A percentile compares a stretch with the other conserved stretches of the same genome.
Conservation (phyloP, 1,140 invertebrate genomes). For the Drosophila nasuta region DNA sequence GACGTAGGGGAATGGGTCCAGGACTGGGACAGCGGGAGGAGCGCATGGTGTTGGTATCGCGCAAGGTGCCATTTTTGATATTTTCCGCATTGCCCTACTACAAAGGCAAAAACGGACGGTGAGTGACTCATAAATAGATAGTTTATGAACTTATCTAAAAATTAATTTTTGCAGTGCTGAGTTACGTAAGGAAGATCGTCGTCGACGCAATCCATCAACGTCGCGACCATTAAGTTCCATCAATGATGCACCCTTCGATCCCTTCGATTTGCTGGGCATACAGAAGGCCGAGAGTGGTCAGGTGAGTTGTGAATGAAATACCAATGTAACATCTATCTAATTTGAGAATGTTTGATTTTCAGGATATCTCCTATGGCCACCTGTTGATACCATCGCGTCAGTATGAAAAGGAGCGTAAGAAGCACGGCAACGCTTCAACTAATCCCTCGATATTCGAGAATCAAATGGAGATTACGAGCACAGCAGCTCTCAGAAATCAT, state of each 20-base stretch:
- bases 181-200: slow-evolving; percentile 90
- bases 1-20: slow-evolving; percentile 39
- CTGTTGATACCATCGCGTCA: slow-evolving; percentile 91
- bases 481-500: slow-evolving; percentile 82
- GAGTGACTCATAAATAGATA: slow-evolving; percentile 68
- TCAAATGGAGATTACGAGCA: slow-evolving; percentile 82
- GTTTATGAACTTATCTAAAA: background rate
- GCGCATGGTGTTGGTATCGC: slow-evolving; percentile 90
- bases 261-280: slow-evolving; percentile 93
- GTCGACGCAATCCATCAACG: slow-evolving; percentile 92
- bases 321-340: background rate
- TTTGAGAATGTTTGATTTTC: slow-evolving; percentile 65
- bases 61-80: slow-evolving; percentile 91
- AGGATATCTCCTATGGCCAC: slow-evolving; percentile 94
- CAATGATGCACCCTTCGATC: slow-evolving; percentile 92
- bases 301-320: slow-evolving; percentile 48
- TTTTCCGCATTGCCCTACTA: slow-evolving; percentile 94
- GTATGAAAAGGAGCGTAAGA: slow-evolving; percentile 85
- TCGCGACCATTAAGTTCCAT: slow-evolving; percentile 93
- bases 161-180: slow-evolving; percentile 87
- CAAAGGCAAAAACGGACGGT: slow-evolving; percentile 89
- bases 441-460: slow-evolving; percentile 74
- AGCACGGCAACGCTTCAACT: slow-evolving; percentile 65
- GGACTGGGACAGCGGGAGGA: slow-evolving; percentile 86
- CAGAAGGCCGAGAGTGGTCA: slow-evolving; percentile 93